Base-by-base conservation (phyloP, 1,140 invertebrate species). In the Microplitis mediator region DNA sequence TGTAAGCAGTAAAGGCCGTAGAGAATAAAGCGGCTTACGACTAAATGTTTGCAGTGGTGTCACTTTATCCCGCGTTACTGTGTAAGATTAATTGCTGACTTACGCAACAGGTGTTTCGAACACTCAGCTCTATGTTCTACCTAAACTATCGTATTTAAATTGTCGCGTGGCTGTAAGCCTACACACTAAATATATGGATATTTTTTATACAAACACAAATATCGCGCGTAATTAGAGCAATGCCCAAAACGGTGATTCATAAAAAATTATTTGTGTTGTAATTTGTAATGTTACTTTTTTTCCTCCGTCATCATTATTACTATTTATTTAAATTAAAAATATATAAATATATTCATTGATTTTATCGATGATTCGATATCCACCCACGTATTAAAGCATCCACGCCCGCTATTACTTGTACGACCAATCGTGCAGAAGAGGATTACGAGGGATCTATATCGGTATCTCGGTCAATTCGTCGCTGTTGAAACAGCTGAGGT, bases 401-500 rank as follows among this genome's bases (percentile, higher is more conserved):
- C 32, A 14, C 56, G 60, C 50, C 50, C 56, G 23, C 60, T 51
- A 11, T 52, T 51, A 9, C 56, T 51, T 36, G 35, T 23, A 56
- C 5, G 4, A 50, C 23, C 35, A 61, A 61, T 23, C 32, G 32
- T 31, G 39, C 56, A 32, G 56, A 45, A 45, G 56, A 34, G 69
- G 11, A 63, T 71, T 62, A 63, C 69, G 69, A 51, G 58, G 4
- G 14, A 62, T 71, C 69, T 71, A 71, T 71, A 71, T 71, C 69
- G 35, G 69, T 63, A 71, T 71, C 69, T 35, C 60, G 69, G 58
- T 52, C 58, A 45, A 71, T 71, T 71, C 36, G 36, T 71, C 34
- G 61, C 45, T 71, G 60, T 71, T 71, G 58, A 63, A 63, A 63
- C 69, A 71, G 69, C 69, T 71, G 69, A 71, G 58, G 23, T n/a